Evolutionary conservation across 2,797 vertebrate species (phyloP).

Genomic region (Mus minutoides): DNA sequence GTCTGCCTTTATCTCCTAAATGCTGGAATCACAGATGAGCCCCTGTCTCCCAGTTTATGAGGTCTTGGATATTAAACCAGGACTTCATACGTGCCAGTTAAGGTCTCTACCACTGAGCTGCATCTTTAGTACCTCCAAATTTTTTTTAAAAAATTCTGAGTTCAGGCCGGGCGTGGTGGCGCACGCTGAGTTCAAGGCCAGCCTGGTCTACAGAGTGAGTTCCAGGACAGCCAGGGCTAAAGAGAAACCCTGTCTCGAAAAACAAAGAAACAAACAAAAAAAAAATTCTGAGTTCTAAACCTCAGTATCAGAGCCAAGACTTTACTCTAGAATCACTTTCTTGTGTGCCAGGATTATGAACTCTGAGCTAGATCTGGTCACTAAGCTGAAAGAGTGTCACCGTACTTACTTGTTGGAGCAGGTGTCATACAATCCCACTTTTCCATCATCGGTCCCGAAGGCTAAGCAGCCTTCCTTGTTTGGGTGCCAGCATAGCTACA

Average conservation of each 20-base stretch:
- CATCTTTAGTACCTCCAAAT: not conserved
- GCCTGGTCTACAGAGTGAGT: too few species aligned
- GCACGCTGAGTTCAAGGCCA: too few species aligned
- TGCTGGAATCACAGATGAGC: not conserved
- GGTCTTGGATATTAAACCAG: not conserved
- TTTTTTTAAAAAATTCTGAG: slow-evolving; percentile 36
- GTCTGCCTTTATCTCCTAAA: not conserved
- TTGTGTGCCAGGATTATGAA: not conserved
- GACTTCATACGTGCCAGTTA: not conserved
- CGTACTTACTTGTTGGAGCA: slow-evolving; percentile 93
- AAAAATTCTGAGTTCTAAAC: slow-evolving; percentile 29
- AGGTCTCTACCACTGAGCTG: not conserved
- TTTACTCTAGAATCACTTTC: not conserved
- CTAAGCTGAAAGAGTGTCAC: not conserved
- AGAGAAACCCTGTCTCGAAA: too few species aligned
- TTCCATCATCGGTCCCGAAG: slow-evolving; percentile 98
- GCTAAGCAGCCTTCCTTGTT: slow-evolving; percentile 93
- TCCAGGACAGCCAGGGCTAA: too few species aligned
- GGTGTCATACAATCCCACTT: slow-evolving; percentile 96
- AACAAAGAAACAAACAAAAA: too few species aligned
- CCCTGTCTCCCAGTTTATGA: too few species aligned
- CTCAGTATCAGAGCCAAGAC: not conserved
- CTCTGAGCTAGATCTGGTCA: not conserved
- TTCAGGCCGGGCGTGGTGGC: too few species aligned
- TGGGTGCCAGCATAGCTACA: slow-evolving; percentile 96